These are phyloP conservation scores for Strigamia transsilvanica DNA, from an alignment of 2,888 invertebrate species.

Conservation along the genomic window DNA sequence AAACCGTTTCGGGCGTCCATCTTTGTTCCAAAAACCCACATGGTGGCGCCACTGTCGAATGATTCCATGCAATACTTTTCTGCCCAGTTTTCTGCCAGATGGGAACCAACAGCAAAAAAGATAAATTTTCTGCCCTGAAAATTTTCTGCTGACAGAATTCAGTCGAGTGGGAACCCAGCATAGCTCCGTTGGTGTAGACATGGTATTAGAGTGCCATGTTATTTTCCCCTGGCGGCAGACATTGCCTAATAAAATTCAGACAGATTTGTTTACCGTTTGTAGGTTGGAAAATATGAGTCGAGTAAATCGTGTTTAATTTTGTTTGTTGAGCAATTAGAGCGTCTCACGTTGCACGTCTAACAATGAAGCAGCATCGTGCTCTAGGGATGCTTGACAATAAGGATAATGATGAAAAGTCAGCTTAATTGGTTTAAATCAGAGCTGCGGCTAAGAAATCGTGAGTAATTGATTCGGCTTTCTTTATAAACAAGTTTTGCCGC, in stretches of 20 bases:
- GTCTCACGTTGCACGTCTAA: neutral
- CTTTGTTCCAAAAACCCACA: too few species aligned
- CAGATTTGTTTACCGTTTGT: neutral
- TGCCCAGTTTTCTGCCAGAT: too few species aligned
- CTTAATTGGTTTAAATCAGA: slow-evolving; percentile 18
- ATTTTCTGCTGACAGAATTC: too few species aligned
- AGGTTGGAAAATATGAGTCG: neutral
- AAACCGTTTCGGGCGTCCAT: too few species aligned
- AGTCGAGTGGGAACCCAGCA: too few species aligned
- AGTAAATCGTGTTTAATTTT: neutral
- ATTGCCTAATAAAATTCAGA: neutral
- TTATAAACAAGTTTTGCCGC: neutral
- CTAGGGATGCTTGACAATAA: neutral
- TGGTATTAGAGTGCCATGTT: too few species aligned
- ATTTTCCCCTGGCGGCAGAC: too few species aligned
- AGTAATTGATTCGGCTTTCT: neutral
- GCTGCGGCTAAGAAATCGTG: neutral
- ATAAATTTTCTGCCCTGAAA: too few species aligned
- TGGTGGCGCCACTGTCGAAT: too few species aligned
- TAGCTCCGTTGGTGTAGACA: too few species aligned
- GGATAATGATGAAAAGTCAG: neutral
- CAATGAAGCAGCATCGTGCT: neutral
- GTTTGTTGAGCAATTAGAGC: neutral
- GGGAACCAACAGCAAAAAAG: too few species aligned
- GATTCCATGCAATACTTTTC: too few species aligned